These are phyloP conservation scores for Heteropelma amictum DNA, from an alignment of 2,888 invertebrate genomes.

Conservation along the genomic window DNA sequence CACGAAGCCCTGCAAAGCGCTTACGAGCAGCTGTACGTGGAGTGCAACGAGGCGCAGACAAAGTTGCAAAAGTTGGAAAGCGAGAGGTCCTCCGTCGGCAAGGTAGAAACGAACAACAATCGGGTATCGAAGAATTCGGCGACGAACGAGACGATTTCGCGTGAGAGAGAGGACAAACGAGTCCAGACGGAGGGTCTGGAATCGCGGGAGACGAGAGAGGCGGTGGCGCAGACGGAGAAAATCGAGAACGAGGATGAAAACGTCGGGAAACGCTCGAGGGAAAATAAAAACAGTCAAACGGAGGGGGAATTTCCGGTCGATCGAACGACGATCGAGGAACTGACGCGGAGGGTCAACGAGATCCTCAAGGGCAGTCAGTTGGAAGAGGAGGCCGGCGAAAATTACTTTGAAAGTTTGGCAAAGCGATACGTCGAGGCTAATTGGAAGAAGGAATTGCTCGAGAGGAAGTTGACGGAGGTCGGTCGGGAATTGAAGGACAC, in stretches of 20 bases:
- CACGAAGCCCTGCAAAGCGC: conserved; percentile 80
- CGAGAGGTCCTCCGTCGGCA: conserved; percentile 6
- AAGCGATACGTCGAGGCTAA: conserved; percentile 67
- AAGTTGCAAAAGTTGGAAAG: conserved; percentile 62
- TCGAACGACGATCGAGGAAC: conserved; percentile 56
- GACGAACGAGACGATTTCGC: not conserved
- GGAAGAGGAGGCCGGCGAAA: conserved; percentile 68
- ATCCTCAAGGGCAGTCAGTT: conserved; percentile 76
- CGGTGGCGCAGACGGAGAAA: conserved; percentile 50
- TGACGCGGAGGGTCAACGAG: conserved; percentile 74
- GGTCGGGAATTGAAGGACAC: conserved; percentile 69
- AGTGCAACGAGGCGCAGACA: conserved; percentile 72
- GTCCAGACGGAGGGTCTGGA: not conserved
- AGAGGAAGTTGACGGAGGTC: conserved; percentile 73
- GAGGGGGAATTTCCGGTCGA: not conserved
- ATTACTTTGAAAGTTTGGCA: conserved; percentile 68
- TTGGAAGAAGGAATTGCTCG: conserved; percentile 76
- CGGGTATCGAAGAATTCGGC: conserved; percentile 24
- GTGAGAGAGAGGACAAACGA: conserved; percentile 1
- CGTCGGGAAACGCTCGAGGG: conserved; percentile 47
- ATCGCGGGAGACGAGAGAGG: conserved; percentile 13
- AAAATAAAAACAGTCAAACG: conserved; percentile 3
- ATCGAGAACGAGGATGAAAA: conserved; percentile 38
- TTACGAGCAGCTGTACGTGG: conserved; percentile 77
- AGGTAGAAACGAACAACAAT: conserved; percentile 50